Evolutionary conservation across 2,113 vertebrate species (phyloP).

Genomic region (Lepidothrix coronata): DNA sequence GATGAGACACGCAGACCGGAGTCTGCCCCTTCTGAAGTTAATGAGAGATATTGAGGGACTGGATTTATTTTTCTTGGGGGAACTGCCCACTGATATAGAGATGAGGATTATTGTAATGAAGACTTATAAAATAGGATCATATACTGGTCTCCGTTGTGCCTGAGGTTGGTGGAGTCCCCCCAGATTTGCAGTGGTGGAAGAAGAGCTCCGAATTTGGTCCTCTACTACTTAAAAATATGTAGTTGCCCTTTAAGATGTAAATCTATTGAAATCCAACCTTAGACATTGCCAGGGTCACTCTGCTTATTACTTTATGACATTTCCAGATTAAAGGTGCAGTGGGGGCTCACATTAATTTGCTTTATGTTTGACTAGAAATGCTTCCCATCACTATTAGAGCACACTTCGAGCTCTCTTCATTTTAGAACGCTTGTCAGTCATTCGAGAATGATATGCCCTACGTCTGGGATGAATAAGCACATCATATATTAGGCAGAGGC

Average conservation of each 20-base stretch:
- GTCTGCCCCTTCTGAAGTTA: constrained; percentile 6
- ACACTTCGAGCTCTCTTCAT: constrained; percentile 77
- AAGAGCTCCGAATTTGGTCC: constrained; percentile 17
- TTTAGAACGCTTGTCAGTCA: constrained; percentile 85
- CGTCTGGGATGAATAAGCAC: constrained; percentile 79
- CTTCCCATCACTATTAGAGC: constrained; percentile 76
- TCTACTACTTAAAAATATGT: constrained; percentile 17
- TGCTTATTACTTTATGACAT: constrained; percentile 85
- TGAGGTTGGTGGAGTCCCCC: neutral
- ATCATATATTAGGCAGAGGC: constrained; percentile 75
- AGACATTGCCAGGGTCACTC: constrained; percentile 63
- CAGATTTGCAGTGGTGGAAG: neutral
- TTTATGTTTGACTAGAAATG: constrained; percentile 87
- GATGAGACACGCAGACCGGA: neutral
- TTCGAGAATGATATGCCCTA: constrained; percentile 76
- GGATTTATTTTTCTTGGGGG: neutral
- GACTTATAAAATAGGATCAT: neutral
- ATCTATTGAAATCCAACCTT: constrained; percentile 75
- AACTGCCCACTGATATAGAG: neutral
- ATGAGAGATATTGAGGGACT: neutral
- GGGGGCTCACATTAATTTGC: constrained; percentile 84
- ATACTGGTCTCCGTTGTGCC: neutral
- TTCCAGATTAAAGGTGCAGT: constrained; percentile 80
- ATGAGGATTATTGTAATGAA: neutral
- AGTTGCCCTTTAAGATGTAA: constrained; percentile 79